Percentiles rank a stretch among this genome's conserved stretches.
These are phyloP conservation scores for Lampris megalopsis DNA, from an alignment of 2,113 vertebrate species.

Conservation along the genomic window DNA sequence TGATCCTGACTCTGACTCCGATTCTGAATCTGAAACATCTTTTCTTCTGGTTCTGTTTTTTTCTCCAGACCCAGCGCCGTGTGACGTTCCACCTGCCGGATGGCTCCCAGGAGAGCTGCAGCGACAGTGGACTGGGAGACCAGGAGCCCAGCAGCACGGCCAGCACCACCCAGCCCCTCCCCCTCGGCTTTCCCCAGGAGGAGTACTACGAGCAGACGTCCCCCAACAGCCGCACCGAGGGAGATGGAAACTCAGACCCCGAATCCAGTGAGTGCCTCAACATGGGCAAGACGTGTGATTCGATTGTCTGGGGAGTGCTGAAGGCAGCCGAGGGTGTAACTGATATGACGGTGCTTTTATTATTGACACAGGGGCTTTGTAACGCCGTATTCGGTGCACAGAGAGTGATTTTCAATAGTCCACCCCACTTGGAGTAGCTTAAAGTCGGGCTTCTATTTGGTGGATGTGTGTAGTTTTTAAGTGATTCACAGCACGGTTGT, in stretches of 20 bases:
- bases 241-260: slow-evolving; percentile 97
- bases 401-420: slow-evolving; percentile 27
- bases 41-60: slow-evolving; percentile 34
- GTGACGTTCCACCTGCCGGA: slow-evolving; percentile 98
- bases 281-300: slow-evolving; percentile 7
- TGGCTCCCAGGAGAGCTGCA: slow-evolving; percentile 95
- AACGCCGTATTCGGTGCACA: slow-evolving; percentile 26
- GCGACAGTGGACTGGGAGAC: slow-evolving; percentile 91
- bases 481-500: slow-evolving; percentile 73
- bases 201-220: slow-evolving; percentile 93
- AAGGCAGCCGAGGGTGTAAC: slow-evolving; percentile 15
- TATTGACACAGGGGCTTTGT: slow-evolving; percentile 24
- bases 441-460: slow-evolving; percentile 54
- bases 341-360: slow-evolving; percentile 26
- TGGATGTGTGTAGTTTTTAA: slow-evolving; percentile 63
- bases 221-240: slow-evolving; percentile 94
- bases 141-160: slow-evolving; percentile 83
- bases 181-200: slow-evolving; percentile 90
- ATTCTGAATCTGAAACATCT: not conserved
- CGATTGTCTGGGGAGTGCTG: slow-evolving; percentile 7
- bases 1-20: no score
- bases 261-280: slow-evolving; percentile 93
- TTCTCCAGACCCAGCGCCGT: slow-evolving; percentile 88
- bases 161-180: slow-evolving; percentile 86
- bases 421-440: slow-evolving; percentile 24